phyloP scores from a whole-genome alignment of 2,797 vertebrate species.

The Monodelphis domestica region DNA sequence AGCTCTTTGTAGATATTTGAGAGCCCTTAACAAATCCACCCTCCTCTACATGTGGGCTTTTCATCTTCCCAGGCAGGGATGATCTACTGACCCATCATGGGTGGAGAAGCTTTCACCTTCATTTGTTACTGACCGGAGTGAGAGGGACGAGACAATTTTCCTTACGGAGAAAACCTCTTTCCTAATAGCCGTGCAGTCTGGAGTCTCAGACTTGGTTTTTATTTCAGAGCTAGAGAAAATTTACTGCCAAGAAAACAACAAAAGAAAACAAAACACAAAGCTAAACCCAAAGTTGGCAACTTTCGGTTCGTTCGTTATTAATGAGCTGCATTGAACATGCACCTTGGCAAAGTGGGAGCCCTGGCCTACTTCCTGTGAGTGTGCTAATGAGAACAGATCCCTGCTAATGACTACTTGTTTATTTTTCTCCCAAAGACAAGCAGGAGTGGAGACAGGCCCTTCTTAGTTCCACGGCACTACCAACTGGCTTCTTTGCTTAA shows the following conservation, averaged over 20 bases:
- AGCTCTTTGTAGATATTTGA: conserved; percentile 66
- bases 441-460: neutral
- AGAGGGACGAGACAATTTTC: neutral
- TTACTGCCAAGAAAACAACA: neutral
- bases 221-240: neutral
- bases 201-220: neutral
- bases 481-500: conserved; percentile 26
- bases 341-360: neutral
- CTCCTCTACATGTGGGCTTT: conserved; percentile 81
- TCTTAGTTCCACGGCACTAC: neutral
- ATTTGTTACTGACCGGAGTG: neutral
- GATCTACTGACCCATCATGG: conserved; percentile 78
- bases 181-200: neutral
- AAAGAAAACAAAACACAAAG: neutral
- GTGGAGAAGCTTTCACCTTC: conserved; percentile 75
- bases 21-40: conserved; percentile 76
- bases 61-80: conserved; percentile 83
- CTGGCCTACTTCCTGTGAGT: neutral
- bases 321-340: conserved; percentile 11
- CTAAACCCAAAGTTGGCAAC: neutral
- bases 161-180: neutral
- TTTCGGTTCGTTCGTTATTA: conserved; percentile 64
- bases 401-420: conserved; percentile 17
- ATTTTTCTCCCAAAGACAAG: conserved; percentile 25
- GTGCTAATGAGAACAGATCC: neutral